Percentiles rank a stretch among this genome's conserved stretches.
These are phyloP conservation scores for Masticophis lateralis DNA, from an alignment of 2,797 vertebrate genomes.

Conservation along the genomic window DNA sequence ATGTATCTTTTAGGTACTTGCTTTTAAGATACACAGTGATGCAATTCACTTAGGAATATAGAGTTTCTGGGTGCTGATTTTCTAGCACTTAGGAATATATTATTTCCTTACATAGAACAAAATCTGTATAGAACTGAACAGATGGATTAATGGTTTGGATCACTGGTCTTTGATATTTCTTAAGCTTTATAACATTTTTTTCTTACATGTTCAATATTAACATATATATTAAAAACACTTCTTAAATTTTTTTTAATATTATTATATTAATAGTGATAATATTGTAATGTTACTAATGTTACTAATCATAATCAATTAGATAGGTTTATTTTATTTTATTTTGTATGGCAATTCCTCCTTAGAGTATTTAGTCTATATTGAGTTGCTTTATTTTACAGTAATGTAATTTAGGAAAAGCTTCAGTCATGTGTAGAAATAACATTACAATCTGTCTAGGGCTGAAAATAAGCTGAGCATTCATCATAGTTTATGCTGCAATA, in stretches of 20 bases:
- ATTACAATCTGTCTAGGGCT: background rate
- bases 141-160: background rate
- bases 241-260: background rate
- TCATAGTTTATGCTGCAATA: background rate
- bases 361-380: slow-evolving; percentile 6
- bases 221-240: background rate
- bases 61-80: background rate
- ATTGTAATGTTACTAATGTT: background rate
- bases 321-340: background rate
- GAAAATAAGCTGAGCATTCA: background rate
- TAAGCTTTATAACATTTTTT: background rate
- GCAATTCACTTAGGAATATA: background rate
- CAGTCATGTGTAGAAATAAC: background rate
- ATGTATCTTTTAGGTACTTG: background rate
- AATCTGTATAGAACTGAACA: background rate
- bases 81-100: background rate
- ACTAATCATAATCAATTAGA: background rate
- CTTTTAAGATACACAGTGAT: background rate
- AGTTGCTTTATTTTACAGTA: slow-evolving; percentile 32
- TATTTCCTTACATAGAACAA: background rate
- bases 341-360: background rate
- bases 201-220: background rate
- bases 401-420: background rate
- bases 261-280: background rate
- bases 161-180: background rate